Conservation (phyloP, 2,113 vertebrate species). For the Beaufortia kweichowensis region DNA sequence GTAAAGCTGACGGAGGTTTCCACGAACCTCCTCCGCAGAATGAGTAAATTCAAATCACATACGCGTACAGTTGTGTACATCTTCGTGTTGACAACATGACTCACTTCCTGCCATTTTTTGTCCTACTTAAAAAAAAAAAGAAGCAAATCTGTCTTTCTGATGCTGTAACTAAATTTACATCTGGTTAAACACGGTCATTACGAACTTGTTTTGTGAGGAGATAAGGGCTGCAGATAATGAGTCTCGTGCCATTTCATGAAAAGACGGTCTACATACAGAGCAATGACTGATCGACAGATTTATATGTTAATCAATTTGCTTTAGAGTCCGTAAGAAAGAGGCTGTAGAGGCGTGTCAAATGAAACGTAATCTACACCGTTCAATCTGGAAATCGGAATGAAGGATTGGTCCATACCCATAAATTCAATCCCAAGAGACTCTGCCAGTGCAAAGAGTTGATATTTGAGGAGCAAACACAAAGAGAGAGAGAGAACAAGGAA, state of each 20-base stretch:
- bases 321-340: constrained; percentile 64
- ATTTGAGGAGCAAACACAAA: constrained; percentile 66
- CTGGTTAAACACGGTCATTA: not conserved
- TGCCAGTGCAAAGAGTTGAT: constrained; percentile 89
- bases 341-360: constrained; percentile 63
- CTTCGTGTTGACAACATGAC: not conserved
- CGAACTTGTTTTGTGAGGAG: constrained; percentile 30
- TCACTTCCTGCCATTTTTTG: not conserved
- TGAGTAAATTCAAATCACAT: not conserved
- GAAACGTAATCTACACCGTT: constrained; percentile 65
- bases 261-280: constrained; percentile 58
- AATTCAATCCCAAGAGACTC: constrained; percentile 99
- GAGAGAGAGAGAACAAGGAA: constrained; percentile 63
- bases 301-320: constrained; percentile 68
- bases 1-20: constrained; percentile 36
- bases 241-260: constrained; percentile 68
- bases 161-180: constrained; percentile 1
- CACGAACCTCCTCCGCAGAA: constrained; percentile 28
- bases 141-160: too few species aligned
- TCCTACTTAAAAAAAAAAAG: not conserved
- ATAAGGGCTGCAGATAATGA: constrained; percentile 61
- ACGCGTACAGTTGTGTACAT: constrained; percentile 3
- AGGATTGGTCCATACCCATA: constrained; percentile 94
- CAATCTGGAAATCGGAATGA: constrained; percentile 79
- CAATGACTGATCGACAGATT: constrained; percentile 56